These are phyloP conservation scores for Pipistrellus kuhlii DNA, from an alignment of 2,797 vertebrate genomes.

Conservation along the genomic window DNA sequence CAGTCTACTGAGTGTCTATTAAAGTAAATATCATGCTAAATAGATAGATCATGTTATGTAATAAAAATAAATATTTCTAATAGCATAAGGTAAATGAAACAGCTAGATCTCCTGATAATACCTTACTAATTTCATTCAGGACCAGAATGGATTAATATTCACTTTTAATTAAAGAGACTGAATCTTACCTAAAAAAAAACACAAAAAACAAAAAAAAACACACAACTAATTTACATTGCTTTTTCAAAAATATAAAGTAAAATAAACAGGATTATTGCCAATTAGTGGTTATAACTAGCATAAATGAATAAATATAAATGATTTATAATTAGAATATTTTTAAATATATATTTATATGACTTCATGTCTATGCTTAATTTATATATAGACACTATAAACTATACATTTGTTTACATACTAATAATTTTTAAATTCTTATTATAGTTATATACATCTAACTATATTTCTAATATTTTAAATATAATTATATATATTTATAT, in stretches of 20 bases:
- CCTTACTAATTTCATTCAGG: neutral
- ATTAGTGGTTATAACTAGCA: neutral
- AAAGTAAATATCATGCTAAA: neutral
- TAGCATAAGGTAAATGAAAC: neutral
- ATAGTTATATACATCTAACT: neutral
- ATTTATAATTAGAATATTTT: constrained; percentile 14
- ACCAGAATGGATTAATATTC: neutral
- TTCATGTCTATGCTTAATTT: neutral
- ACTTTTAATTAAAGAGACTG: neutral
- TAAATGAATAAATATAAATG: constrained; percentile 61
- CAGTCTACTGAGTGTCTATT: neutral
- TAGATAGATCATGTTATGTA: neutral
- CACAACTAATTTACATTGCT: neutral
- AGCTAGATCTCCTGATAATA: neutral
- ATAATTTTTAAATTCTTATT: constrained; percentile 18
- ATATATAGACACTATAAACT: neutral
- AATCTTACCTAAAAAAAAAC: neutral
- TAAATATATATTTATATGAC: neutral
- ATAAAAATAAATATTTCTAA: neutral
- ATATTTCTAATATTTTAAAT: neutral
- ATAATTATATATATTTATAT: neutral
- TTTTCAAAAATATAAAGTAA: neutral
- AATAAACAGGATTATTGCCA: neutral
- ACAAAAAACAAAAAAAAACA: neutral
- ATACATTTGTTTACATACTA: constrained; percentile 11